These are phyloP conservation scores for Campoletis raptor DNA, from an alignment of 2,888 invertebrate genomes.

Conservation along the genomic window DNA sequence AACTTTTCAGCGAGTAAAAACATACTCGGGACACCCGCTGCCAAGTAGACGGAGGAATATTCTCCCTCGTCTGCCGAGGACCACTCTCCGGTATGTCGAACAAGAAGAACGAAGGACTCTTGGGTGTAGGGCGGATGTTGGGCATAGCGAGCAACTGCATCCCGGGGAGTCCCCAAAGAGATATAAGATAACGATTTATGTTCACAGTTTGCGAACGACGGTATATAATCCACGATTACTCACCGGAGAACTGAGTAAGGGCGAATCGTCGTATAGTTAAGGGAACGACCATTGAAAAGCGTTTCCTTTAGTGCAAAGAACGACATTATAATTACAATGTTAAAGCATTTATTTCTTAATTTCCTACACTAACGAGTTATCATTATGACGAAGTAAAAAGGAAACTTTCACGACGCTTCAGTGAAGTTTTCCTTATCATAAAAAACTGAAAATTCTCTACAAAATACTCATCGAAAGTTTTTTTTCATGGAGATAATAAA, in stretches of 20 bases:
- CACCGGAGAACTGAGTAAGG: slow-evolving; percentile 54
- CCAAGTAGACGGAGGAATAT: slow-evolving; percentile 12
- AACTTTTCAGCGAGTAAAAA: slow-evolving; percentile 55
- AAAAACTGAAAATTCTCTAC: not conserved
- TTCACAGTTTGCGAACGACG: slow-evolving; percentile 71
- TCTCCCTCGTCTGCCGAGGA: slow-evolving; percentile 17
- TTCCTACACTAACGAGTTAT: not conserved
- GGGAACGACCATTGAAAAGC: slow-evolving; percentile 46
- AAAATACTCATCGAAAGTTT: too few species aligned
- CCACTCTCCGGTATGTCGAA: slow-evolving; percentile 38
- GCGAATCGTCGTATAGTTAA: slow-evolving; percentile 4
- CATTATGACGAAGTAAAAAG: not conserved
- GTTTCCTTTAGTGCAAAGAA: slow-evolving; percentile 22
- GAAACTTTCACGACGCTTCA: not conserved
- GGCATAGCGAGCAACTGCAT: slow-evolving; percentile 63
- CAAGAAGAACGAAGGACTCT: slow-evolving; percentile 33
- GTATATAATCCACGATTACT: slow-evolving; percentile 72
- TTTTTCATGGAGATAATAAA: not conserved
- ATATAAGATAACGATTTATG: slow-evolving; percentile 77
- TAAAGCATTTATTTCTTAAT: not conserved
- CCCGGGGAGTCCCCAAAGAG: slow-evolving; percentile 72
- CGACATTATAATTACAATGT: slow-evolving; percentile 5
- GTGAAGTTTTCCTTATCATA: not conserved
- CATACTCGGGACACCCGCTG: slow-evolving; percentile 7
- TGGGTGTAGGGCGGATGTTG: slow-evolving; percentile 16